phyloP scores from a whole-genome alignment of 1,140 invertebrate species.

The Calephelis nemesis region DNA sequence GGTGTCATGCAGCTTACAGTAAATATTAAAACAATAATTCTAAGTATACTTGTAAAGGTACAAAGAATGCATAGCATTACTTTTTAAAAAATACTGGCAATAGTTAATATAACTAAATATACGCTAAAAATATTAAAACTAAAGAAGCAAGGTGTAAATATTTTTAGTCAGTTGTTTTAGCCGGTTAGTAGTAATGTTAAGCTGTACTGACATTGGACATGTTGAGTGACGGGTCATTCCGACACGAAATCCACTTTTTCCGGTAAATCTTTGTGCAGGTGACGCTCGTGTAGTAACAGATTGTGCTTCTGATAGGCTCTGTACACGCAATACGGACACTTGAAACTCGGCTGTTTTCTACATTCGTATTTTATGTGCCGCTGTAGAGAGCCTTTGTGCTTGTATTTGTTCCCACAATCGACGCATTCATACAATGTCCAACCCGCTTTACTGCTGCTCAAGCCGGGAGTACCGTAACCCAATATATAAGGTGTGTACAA shows the following conservation, averaged over 20 bases:
- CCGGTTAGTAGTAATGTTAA: conserved; percentile 39
- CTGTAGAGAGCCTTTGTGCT: conserved; percentile 79
- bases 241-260: conserved; percentile 76
- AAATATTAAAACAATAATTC: background rate
- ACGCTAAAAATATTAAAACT: background rate
- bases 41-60: background rate
- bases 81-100: conserved; percentile 6
- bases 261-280: conserved; percentile 74
- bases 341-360: conserved; percentile 83
- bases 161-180: conserved; percentile 19
- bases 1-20: background rate
- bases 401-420: conserved; percentile 81
- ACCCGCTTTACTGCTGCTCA: conserved; percentile 62
- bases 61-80: no score
- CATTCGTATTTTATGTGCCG: conserved; percentile 85
- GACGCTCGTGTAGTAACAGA: conserved; percentile 74
- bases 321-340: conserved; percentile 81
- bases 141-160: background rate
- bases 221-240: conserved; percentile 60
- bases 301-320: conserved; percentile 78
- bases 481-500: conserved; percentile 77
- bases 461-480: conserved; percentile 67
- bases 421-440: conserved; percentile 79
- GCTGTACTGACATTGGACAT: conserved; percentile 61
- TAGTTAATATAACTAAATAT: background rate